A percentile compares a stretch with the other conserved stretches of the same genome.
Conservation (phyloP, 1,140 invertebrate species). For the silkworm (Bombyx mori) region ASM3026992v2 NC_085126.1:8344001-8344500, state of each 20-base stretch:
- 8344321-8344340: constrained; percentile 1
- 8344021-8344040: neutral
- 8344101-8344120: constrained; percentile 1
- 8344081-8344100: neutral
- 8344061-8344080: constrained; percentile 1
- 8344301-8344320: constrained; percentile 1
- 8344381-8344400: constrained; percentile 8
- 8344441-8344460: constrained; percentile 22
- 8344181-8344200: neutral
- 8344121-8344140: constrained; percentile 1
- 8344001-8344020: constrained; percentile 5
- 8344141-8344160: constrained; percentile 1
- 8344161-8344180: neutral
- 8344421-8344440: constrained; percentile 36
- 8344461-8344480: constrained; percentile 17
- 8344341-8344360: constrained; percentile 1
- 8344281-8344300: constrained; percentile 3
- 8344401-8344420: constrained; percentile 32
- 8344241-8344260: constrained; percentile 3
- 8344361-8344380: constrained; percentile 1
- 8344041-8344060: constrained; percentile 5
- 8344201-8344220: neutral
- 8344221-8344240: constrained; percentile 3
- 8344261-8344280: neutral
- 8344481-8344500: constrained; percentile 17